A percentile compares a stretch with the other conserved stretches of the same genome.
Conservation (phyloP, 2,888 invertebrate genomes). For the Dexiosoma caninum region DNA sequence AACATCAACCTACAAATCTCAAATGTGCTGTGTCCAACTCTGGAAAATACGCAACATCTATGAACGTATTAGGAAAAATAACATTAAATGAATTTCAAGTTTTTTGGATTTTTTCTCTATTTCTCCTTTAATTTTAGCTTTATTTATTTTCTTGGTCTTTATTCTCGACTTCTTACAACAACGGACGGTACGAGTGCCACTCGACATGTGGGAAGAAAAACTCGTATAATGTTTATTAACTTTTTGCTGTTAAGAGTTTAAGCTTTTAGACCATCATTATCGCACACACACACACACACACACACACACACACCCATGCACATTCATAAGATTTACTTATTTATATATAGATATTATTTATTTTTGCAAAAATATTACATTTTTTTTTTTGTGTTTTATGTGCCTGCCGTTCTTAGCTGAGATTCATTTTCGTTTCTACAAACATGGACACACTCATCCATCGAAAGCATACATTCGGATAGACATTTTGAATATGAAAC, state of each 20-base stretch:
- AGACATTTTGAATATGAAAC: conserved; percentile 36
- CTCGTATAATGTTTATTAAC: conserved; percentile 52
- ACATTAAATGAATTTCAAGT: conserved; percentile 45
- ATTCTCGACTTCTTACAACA: neutral
- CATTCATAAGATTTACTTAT: neutral
- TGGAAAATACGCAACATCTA: neutral
- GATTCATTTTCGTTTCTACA: conserved; percentile 36
- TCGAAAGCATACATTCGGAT: conserved; percentile 8
- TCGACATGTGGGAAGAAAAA: conserved; percentile 28
- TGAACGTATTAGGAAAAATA: conserved; percentile 5
- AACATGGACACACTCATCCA: neutral
- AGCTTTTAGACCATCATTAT: conserved; percentile 57
- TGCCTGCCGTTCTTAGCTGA: conserved; percentile 44
- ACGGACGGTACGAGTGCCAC: no score
- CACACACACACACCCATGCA: neutral
- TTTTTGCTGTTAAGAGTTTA: conserved; percentile 40
- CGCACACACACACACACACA: conserved; percentile 18
- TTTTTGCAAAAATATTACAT: conserved; percentile 37
- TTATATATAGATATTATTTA: conserved; percentile 15
- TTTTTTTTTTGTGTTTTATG: conserved; percentile 37
- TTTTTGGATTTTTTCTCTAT: conserved; percentile 33
- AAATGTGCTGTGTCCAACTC: conserved; percentile 8
- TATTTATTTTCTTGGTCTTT: neutral
- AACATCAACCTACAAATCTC: no score
- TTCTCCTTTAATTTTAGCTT: conserved; percentile 12